Evolutionary conservation across 1,140 invertebrate genomes (phyloP).

Genomic region (Atta cephalotes): DNA sequence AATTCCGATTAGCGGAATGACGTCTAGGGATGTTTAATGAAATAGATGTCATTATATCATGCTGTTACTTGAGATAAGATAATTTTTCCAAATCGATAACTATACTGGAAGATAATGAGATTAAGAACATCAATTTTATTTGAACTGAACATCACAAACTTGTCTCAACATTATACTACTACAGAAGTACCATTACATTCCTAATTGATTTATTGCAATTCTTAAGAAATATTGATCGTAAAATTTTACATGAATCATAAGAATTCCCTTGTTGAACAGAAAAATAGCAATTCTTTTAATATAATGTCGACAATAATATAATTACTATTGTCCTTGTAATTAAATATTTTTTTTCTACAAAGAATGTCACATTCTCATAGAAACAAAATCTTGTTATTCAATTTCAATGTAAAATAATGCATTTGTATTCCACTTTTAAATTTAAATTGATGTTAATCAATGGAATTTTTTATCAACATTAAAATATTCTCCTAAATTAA

Average conservation of each 20-base stretch:
- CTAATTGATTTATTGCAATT: background rate
- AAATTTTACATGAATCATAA: constrained; percentile 6
- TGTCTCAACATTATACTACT: background rate
- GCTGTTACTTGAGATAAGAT: background rate
- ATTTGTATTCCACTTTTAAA: constrained; percentile 4
- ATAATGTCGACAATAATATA: background rate
- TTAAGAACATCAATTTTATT: constrained; percentile 12
- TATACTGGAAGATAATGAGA: background rate
- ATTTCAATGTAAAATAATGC: background rate
- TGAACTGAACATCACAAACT: background rate
- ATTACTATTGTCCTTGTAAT: background rate
- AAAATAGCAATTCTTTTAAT: background rate
- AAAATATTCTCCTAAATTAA: background rate
- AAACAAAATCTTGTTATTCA: constrained; percentile 1
- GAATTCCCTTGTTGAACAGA: background rate
- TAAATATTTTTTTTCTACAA: background rate
- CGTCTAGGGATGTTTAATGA: too few species aligned
- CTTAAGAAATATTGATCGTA: background rate
- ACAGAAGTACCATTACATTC: constrained; percentile 1
- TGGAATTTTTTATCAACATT: background rate
- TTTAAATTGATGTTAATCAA: constrained; percentile 1
- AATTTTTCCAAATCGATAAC: background rate
- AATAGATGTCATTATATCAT: too few species aligned
- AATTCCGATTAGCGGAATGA: too few species aligned
- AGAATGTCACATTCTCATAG: background rate